Percentiles rank a stretch among this genome's conserved stretches.
phyloP scores from a whole-genome alignment of 2,797 vertebrate species.

The Poeciliopsis presidionis region DNA sequence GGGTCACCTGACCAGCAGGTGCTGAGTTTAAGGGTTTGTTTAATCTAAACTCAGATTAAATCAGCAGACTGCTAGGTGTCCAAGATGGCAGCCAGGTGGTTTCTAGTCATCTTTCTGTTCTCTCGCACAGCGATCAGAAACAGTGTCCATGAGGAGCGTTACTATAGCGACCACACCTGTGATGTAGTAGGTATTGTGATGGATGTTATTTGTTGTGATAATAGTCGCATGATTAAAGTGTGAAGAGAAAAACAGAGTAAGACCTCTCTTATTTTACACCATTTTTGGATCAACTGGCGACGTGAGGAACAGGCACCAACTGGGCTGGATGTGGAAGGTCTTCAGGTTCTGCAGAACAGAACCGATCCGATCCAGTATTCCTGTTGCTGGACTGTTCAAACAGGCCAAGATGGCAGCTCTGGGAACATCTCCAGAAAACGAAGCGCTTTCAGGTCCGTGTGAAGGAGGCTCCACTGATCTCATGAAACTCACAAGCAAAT shows the following conservation, averaged over 20 bases:
- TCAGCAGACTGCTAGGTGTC: constrained; percentile 12
- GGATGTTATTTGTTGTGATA: constrained; percentile 41
- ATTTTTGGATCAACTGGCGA: neutral
- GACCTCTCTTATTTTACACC: neutral
- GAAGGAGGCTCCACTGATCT: neutral
- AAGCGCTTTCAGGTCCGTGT: neutral
- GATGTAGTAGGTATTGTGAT: constrained; percentile 36
- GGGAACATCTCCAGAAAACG: neutral
- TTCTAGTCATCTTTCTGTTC: constrained; percentile 11
- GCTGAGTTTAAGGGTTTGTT: neutral
- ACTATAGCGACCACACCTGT: constrained; percentile 14
- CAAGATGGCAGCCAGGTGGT: constrained; percentile 1
- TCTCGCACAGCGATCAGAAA: neutral
- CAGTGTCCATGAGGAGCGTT: neutral
- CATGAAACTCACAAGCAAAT: neutral
- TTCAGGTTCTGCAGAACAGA: neutral
- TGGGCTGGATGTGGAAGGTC: neutral
- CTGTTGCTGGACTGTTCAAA: neutral
- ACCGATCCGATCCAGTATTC: neutral
- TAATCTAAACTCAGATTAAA: neutral
- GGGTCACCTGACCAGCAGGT: neutral
- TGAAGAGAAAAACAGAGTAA: constrained; percentile 25
- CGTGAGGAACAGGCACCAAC: neutral
- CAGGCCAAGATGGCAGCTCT: neutral
- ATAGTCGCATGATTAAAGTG: constrained; percentile 64